Evolutionary conservation across 2,888 invertebrate genomes (phyloP), one percentile per base, ranked within the genome.

Genomic region (Catotricha subobsoleta): DNA sequence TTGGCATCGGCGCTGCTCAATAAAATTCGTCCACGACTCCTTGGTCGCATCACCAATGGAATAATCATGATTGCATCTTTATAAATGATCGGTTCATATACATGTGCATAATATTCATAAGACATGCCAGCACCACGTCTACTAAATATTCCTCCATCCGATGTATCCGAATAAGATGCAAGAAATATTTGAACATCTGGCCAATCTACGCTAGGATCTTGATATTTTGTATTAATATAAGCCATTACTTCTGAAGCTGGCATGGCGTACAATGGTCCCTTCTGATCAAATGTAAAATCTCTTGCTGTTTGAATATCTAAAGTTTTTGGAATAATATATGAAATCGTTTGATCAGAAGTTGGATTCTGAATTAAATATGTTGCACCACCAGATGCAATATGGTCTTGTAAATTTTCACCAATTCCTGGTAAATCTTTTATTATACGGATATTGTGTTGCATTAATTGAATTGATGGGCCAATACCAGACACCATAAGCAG

Each of bases 401-500:
- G 88, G 56, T 88, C 87, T 60, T 82, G 83, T 13, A 88, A 62
- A 60, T 88, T 88, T 46, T 66, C 57, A 0, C 88, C 88, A 0
- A 90, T 86, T 1, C 82, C 83, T 12, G 74, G 72, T 8, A 69
- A 61, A 56, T 80, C 58, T 1, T 64, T 64, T 16, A 80, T 57
- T 0, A 76, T 66, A 16, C 71, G 64, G 34, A 81, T 74, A 0
- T 68, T 71, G 19, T 72, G 51, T 34, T 74, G 66, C 39, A 65
- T 57, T 3, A 83, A 62, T 52, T 82, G 74, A 8, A 68, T 60
- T 4, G 61, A 61, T 0, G 80, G 76, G 3, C 84, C 83, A 10
- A 88, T 68, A 1, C 91, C 91, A 2, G 87, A 84, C 31, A 91
- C 56, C 83, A 88, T 82, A 25, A 92, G 65, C 15, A 91, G 52